Evolutionary conservation across 1,140 invertebrate species (phyloP).

Genomic region (Marisa cornuarietis): DNA sequence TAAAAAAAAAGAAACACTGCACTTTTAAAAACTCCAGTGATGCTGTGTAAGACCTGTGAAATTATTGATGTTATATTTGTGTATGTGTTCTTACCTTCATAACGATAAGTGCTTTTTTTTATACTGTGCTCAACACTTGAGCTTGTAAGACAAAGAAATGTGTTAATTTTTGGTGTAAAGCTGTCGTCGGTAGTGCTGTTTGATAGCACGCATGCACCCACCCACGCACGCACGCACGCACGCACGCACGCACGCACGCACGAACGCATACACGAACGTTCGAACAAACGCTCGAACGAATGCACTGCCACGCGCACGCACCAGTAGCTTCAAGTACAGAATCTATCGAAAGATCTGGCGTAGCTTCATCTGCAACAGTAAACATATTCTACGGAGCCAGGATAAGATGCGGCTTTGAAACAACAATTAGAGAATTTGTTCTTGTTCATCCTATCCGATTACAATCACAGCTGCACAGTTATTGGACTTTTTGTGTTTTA

Average conservation of each 20-base stretch:
- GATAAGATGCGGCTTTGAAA: no score
- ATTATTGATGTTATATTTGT: not conserved
- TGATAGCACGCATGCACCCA: no score
- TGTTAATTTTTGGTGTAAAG: not conserved
- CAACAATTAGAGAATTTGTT: no score
- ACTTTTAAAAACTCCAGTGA: not conserved
- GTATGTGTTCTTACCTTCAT: not conserved
- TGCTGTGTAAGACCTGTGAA: not conserved
- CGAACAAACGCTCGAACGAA: not conserved
- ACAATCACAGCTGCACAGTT: no score
- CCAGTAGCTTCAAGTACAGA: not conserved
- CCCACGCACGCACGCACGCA: not conserved
- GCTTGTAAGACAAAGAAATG: not conserved
- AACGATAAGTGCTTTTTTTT: not conserved
- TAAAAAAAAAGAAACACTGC: not conserved
- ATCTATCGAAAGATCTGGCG: no score
- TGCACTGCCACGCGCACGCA: not conserved
- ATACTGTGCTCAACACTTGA: not conserved
- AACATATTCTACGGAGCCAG: no score
- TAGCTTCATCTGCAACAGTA: no score
- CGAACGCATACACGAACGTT: not conserved
- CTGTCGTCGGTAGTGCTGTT: not conserved
- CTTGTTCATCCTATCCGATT: no score
- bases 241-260: not conserved
- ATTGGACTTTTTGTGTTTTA: no score